Evolutionary conservation across 2,113 vertebrate genomes (phyloP), one percentile per base, ranked within the genome.

Genomic region (Rostratula benghalensis): DNA sequence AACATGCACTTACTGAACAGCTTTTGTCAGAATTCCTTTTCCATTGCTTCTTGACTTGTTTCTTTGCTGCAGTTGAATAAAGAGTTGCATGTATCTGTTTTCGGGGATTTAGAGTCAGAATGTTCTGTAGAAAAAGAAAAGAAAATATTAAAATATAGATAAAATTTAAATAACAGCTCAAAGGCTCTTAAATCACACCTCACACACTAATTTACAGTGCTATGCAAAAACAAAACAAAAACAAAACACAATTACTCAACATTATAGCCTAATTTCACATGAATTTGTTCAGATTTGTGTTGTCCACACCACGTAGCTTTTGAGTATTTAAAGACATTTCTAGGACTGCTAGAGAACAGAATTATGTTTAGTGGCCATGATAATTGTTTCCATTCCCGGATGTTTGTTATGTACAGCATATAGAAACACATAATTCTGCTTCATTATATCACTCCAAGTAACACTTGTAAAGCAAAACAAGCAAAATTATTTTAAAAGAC

Each of bases 31-130:
- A 86, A 90, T 99, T 99, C 94, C 99, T 98, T 93, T 99, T 99
- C 99, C 99, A 99, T 11, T 98, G 98, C 94, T 98, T 99, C 97
- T 99, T 99, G 80, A 98, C 98, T 92, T 97, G 96, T 95, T 99
- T 98, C 96, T 99, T 99, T 92, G 81, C 95, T 6, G 97, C 94
- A n/a, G 99, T 99, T 35, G 99, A 99, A 85, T 97, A 92, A 75
- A 99, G 96, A 89, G 94, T 81, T 83, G 98, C 98, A 83, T 98
- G 96, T 45, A 70, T 97, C 94, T 98, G 98, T 71, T 97, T 98
- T 57, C 97, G 97, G 43, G 98, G 99, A 93, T 99, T 99, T 95
- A 99, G 98, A 94, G 98, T 96, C 94, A 99, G 96, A 91, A 99
- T 98, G 89, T 92, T 98, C 98, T 99, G 95, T 61, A 86, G 78